phyloP scores from a whole-genome alignment of 1,140 invertebrate species.

The Phymorhynchus buccinoides region DNA sequence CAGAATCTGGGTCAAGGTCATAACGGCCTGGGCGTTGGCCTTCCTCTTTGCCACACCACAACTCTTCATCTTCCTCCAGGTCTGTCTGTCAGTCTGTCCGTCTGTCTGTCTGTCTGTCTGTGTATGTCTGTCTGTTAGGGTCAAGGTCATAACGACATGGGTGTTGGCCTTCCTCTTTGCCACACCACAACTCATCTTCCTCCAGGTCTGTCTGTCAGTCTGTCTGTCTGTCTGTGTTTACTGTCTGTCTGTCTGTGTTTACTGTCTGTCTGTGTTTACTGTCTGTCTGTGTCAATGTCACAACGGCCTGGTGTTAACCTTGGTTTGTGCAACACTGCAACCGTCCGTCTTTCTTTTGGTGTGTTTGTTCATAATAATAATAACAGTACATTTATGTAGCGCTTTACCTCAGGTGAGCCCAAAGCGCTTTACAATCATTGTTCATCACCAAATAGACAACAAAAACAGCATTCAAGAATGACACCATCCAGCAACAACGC shows the following conservation, averaged over 20 bases:
- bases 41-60: constrained; percentile 71
- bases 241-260: no score
- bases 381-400: no score
- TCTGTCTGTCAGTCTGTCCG: neutral
- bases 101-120: neutral
- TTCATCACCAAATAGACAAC: no score
- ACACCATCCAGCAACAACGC: no score
- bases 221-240: no score
- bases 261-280: neutral
- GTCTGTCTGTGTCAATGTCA: neutral
- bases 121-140: neutral
- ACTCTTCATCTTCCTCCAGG: constrained; percentile 73
- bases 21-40: constrained; percentile 70
- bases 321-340: neutral
- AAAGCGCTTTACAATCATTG: no score
- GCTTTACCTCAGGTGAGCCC: no score
- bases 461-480: no score
- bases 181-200: neutral
- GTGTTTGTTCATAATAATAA: no score
- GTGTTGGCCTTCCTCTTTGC: neutral
- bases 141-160: no score
- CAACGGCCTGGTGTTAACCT: no score
- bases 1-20: constrained; percentile 68
- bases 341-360: neutral
- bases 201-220: neutral